Evolutionary conservation across 2,888 invertebrate genomes (phyloP).

Genomic region (Lucinisca nassula): DNA sequence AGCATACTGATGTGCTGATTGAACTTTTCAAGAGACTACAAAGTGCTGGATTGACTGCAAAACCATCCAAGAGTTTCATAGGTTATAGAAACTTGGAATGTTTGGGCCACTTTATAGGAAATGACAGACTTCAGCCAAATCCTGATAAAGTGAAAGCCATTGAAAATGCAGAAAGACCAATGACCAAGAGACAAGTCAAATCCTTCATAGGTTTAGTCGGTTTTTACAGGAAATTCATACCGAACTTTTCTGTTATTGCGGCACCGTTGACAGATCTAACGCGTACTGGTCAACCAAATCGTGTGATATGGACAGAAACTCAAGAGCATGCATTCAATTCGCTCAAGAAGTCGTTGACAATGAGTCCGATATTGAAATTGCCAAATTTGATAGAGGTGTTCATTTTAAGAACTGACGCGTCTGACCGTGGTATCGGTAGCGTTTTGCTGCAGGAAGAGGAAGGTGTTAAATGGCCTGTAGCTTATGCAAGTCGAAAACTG

Average conservation of each 20-base stretch:
- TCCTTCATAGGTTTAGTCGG: constrained; percentile 22
- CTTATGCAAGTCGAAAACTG: too few species aligned
- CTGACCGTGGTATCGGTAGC: too few species aligned
- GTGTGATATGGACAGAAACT: constrained; percentile 2
- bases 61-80: constrained; percentile 42
- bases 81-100: constrained; percentile 23
- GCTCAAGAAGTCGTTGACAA: not conserved
- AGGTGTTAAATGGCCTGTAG: too few species aligned
- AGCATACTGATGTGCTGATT: constrained; percentile 44
- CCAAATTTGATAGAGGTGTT: too few species aligned
- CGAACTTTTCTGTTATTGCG: constrained; percentile 55
- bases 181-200: constrained; percentile 10
- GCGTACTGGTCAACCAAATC: constrained; percentile 48
- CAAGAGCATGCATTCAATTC: not conserved
- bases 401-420: too few species aligned
- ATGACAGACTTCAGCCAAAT: not conserved
- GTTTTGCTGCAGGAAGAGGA: too few species aligned
- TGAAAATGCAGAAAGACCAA: constrained; percentile 10
- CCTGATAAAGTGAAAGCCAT: constrained; percentile 34
- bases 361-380: not conserved
- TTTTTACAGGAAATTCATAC: constrained; percentile 34
- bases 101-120: constrained; percentile 47
- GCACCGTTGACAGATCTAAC: constrained; percentile 62
- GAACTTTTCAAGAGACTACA: constrained; percentile 49
- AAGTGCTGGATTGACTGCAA: constrained; percentile 56